phyloP scores from a whole-genome alignment of 2,797 vertebrate species.

The Cossypha polioptera region DNA sequence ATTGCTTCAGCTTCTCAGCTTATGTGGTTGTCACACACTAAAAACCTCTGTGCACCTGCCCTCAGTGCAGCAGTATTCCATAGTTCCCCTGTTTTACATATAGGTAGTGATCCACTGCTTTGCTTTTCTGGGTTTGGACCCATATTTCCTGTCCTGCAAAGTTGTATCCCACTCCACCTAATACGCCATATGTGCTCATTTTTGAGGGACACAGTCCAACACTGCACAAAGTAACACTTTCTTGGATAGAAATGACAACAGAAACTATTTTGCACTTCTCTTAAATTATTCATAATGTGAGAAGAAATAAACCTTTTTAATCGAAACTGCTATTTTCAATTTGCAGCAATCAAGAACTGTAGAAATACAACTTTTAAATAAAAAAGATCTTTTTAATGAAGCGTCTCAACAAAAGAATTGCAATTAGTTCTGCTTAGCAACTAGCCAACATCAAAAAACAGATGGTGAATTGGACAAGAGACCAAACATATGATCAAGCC shows the following conservation, averaged over 20 bases:
- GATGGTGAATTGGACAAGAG: not conserved
- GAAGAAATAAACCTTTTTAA: not conserved
- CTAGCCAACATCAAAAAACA: not conserved
- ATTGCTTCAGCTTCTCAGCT: not conserved
- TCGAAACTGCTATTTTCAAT: not conserved
- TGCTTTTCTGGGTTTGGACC: not conserved
- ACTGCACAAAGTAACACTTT: not conserved
- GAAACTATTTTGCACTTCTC: not conserved
- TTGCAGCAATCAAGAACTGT: not conserved
- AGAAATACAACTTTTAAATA: not conserved
- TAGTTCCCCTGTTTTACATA: not conserved
- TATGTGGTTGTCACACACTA: not conserved
- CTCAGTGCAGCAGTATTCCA: accelerated
- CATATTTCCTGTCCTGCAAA: not conserved
- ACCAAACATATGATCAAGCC: not conserved
- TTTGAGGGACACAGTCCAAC: not conserved
- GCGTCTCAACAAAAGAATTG: not conserved
- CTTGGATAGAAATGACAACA: not conserved
- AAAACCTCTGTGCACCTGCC: not conserved
- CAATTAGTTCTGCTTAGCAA: not conserved
- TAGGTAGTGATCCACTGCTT: not conserved
- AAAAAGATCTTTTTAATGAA: not conserved
- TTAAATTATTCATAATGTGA: not conserved
- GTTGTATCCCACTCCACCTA: not conserved
- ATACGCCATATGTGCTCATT: accelerated